Base-by-base conservation (phyloP, 2,797 vertebrate species). In the Myoxocephalus aenaeus region DNA sequence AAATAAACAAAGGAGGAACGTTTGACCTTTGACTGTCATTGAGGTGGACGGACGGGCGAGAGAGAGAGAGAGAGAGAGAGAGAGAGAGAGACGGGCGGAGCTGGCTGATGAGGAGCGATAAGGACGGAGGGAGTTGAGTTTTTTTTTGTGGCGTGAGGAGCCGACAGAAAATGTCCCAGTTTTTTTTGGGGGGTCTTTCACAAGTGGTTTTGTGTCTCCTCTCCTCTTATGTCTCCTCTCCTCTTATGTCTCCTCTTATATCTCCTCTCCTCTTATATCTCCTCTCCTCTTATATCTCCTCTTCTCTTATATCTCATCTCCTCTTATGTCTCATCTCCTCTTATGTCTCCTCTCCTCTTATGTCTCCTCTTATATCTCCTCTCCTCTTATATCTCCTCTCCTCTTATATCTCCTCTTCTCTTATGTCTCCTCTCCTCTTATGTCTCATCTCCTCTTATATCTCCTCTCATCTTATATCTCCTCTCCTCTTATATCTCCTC, bases 21-120 rank as follows among this genome's bases (percentile, higher is more conserved):
- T 79, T 53, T 92, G 93, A 94, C 94, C 93, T 94, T 90, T 93
- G 86, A 36, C 80, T 94, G 94, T 92, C 94, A 93, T 94, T 95
- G 92, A 94, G 91, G 56, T 20, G 34, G 34, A 14, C 13, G 53
- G 80, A 68, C 3, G 65, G 64, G 57, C 7, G 8, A 0, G 68
- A 22, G 63, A 53, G 80, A 22, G 63, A 34, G n/a, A n/a, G n/a
- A n/a, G n/a, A n/a, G n/a, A n/a, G n/a, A n/a, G n/a, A n/a, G 25
- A 27, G 25, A 27, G 25, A 27, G 25, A 27, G 25, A 27, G 25
- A 27, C 65, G 65, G 58, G 29, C 2, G 42, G 65, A 54, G 62
- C 40, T 10, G 17, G 54, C 34, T 58, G 56, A 71, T 42, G 74
- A 54, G 70, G 69, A 68, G 15, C 2, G 62, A 81, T 64, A 59